phyloP scores from a whole-genome alignment of 2,888 invertebrate species.

The Oligia latruncula region DNA sequence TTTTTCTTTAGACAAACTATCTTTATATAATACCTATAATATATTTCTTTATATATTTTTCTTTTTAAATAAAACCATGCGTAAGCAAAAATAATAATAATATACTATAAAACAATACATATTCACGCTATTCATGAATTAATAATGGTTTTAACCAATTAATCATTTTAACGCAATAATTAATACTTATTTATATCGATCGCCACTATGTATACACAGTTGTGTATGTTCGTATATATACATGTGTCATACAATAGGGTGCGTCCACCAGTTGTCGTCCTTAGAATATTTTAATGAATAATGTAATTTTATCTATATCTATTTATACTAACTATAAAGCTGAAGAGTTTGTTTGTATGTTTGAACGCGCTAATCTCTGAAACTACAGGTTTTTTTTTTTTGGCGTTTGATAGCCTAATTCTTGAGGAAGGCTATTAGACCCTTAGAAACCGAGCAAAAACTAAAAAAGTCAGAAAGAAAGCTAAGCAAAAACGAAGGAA shows the following conservation, averaged over 20 bases:
- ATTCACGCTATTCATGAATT: constrained; percentile 2
- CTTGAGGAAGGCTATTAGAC: neutral
- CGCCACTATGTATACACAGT: constrained; percentile 36
- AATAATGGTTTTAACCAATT: constrained; percentile 44
- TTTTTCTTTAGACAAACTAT: neutral
- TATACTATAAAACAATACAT: neutral
- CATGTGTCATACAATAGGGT: constrained; percentile 34
- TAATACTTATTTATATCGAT: constrained; percentile 18
- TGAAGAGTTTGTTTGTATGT: neutral
- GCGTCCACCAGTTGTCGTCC: constrained; percentile 25
- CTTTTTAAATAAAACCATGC: neutral
- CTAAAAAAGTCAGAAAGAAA: neutral
- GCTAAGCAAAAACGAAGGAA: neutral
- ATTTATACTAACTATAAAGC: neutral
- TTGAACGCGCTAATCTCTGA: too few relatives aligned
- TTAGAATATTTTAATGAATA: constrained; percentile 47
- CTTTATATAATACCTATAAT: too few relatives aligned
- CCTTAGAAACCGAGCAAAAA: neutral
- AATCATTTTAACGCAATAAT: constrained; percentile 59
- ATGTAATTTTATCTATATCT: neutral
- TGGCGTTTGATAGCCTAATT: neutral
- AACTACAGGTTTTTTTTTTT: neutral
- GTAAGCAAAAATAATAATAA: constrained; percentile 5
- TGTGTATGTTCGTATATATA: constrained; percentile 17
- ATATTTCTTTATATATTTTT: too few relatives aligned